Evolutionary conservation across 2,888 invertebrate species (phyloP), one percentile per base, ranked within the genome.

Genomic region (Ecdyonurus torrentis): DNA sequence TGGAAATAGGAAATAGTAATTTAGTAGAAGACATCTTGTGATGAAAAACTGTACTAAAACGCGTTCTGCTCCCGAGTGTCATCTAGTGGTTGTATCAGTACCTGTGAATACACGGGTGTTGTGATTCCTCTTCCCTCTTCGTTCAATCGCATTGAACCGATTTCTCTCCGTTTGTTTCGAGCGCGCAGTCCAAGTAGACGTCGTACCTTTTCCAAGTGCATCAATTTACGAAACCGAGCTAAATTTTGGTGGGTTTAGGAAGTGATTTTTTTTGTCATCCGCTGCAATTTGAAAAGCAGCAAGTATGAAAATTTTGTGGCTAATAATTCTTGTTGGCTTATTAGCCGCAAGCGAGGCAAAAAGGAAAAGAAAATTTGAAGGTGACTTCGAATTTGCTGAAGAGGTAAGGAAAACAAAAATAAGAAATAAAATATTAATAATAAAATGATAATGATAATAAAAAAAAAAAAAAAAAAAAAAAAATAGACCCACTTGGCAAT

Each of bases 361-460:
- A 70, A 81, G 83, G 74, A 85, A 85, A 77, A 79, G 83, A 74
- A 86, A 86, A 76, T 85, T 85, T 73, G 85, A 86, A 72, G 86
- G 85, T 65, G 87, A 87, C 74, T 87, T 86, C 73, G 87, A 86
- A 74, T 87, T 86, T 74, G 86, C 85, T 71, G 86, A 87, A 76
- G 86, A 87, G 84, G 86, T 86, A 78, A 80, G 76, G 69, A 50
- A 50, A 7, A 7, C 50, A 50, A 50, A 50, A 7, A n/a, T n/a
- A n/a, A n/a, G n/a, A n/a, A n/a, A n/a, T n/a, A n/a, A n/a, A n/a
- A n/a, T n/a, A n/a, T n/a, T n/a, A n/a, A n/a, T n/a, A n/a, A n/a
- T n/a, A n/a, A n/a, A n/a, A n/a, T n/a, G n/a, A n/a, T n/a, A n/a
- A n/a, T n/a, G n/a, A n/a, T n/a, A n/a, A n/a, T n/a, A n/a, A n/a